Percentiles rank a stretch among this genome's conserved stretches.
Conservation (phyloP, 2,797 vertebrate species). For the Enteromius trimaculatus region DNA sequence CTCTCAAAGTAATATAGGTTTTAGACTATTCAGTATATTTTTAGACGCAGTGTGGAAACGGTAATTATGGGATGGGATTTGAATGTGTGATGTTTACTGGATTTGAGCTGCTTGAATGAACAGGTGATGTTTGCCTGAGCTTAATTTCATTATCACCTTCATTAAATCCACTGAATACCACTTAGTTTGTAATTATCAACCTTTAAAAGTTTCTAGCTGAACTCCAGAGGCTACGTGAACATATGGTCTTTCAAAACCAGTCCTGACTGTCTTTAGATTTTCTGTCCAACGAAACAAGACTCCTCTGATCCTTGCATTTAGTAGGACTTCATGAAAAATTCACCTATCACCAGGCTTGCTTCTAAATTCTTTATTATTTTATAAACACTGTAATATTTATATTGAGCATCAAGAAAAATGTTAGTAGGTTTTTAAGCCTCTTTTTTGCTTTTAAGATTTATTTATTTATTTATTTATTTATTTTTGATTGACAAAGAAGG, state of each 20-base stretch:
- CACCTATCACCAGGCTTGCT: neutral
- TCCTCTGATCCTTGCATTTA: constrained; percentile 10
- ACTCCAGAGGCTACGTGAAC: neutral
- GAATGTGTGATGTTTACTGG: constrained; percentile 11
- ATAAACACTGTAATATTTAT: neutral
- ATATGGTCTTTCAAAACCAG: constrained; percentile 26
- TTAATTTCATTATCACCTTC: constrained; percentile 47
- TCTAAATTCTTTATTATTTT: constrained; percentile 12
- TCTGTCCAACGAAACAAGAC: neutral
- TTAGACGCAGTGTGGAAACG: neutral
- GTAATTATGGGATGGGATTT: constrained; percentile 1
- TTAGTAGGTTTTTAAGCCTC: too few species aligned
- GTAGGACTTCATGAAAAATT: constrained; percentile 4
- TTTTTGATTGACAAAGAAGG: neutral
- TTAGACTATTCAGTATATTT: neutral
- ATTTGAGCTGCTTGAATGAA: constrained; percentile 3
- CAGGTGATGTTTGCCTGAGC: constrained; percentile 36
- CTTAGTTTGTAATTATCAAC: constrained; percentile 41
- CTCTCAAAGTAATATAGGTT: neutral
- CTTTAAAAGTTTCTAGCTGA: constrained; percentile 45
- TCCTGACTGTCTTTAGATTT: neutral
- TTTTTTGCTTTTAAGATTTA: constrained; percentile 18
- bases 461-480: too few species aligned
- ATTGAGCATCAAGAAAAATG: neutral
- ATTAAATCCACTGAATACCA: constrained; percentile 39